These are phyloP conservation scores for Tromatobia lineatoria DNA, from an alignment of 2,888 invertebrate genomes.

Conservation along the genomic window DNA sequence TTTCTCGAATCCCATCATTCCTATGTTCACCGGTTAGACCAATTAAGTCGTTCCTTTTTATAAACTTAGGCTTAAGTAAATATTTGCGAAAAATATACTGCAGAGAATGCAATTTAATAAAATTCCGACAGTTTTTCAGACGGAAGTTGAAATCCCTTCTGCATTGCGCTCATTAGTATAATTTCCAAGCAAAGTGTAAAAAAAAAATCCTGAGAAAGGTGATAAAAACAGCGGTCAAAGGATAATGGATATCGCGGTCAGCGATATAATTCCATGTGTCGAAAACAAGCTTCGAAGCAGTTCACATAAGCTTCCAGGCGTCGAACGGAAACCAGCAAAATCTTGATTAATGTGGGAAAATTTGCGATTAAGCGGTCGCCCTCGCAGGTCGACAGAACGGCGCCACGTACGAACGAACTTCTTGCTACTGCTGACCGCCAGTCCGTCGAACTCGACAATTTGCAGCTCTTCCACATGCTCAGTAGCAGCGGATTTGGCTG, in stretches of 20 bases:
- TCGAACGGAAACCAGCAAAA: conserved; percentile 60
- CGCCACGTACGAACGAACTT: conserved; percentile 50
- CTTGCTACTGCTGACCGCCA: conserved; percentile 56
- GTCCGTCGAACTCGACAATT: conserved; percentile 52
- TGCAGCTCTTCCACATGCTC: conserved; percentile 41
- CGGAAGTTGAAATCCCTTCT: neutral
- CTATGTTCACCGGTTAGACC: too few relatives aligned
- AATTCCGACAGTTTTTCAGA: neutral
- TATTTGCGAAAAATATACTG: neutral
- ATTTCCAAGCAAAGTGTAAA: neutral
- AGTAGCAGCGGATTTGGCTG: conserved; percentile 23
- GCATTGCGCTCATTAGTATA: neutral
- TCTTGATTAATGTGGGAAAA: conserved; percentile 67
- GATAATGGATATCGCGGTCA: conserved; percentile 55
- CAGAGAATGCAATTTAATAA: neutral
- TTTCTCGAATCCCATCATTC: too few relatives aligned
- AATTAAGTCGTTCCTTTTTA: too few relatives aligned
- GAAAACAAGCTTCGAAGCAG: conserved; percentile 55
- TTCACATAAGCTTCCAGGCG: conserved; percentile 30
- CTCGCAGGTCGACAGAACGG: conserved; percentile 43
- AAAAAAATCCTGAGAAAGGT: conserved; percentile 15
- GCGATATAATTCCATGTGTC: conserved; percentile 61
- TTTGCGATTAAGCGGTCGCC: conserved; percentile 61
- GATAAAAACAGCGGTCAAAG: conserved; percentile 33
- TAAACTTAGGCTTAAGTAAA: neutral